A percentile compares a stretch with the other conserved stretches of the same genome.
These are phyloP conservation scores for Steinernema khuongi DNA, from an alignment of 1,140 invertebrate species.

Conservation along the genomic window DNA sequence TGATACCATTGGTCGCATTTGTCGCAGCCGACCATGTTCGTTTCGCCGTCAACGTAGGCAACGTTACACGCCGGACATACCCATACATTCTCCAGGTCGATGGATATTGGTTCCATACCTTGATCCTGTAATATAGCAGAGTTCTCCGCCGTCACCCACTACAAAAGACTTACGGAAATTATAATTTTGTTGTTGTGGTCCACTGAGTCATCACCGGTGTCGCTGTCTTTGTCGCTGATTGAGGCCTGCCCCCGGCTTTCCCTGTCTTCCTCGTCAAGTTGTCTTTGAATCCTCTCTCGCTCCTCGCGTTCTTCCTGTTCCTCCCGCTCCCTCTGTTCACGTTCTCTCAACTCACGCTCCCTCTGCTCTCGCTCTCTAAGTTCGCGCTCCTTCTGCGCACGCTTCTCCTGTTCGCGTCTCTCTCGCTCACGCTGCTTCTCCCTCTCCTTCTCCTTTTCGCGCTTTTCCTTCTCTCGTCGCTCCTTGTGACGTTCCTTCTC, in stretches of 20 bases:
- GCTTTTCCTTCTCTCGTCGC: slow-evolving; percentile 21
- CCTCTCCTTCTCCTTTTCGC: neutral
- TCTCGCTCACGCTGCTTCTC: slow-evolving; percentile 16
- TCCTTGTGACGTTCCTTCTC: slow-evolving; percentile 26
- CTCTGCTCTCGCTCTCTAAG: slow-evolving; percentile 15
- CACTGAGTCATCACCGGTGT: neutral
- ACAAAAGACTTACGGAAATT: neutral
- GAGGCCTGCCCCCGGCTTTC: slow-evolving; percentile 18
- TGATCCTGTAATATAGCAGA: neutral
- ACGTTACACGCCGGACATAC: slow-evolving; percentile 45
- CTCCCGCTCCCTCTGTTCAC: slow-evolving; percentile 20
- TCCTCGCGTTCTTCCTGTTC: neutral
- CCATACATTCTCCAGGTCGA: slow-evolving; percentile 40
- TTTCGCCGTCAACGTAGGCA: slow-evolving; percentile 47
- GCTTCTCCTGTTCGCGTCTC: neutral
- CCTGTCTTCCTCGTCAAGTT: slow-evolving; percentile 6
- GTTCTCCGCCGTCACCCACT: neutral
- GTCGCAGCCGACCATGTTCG: slow-evolving; percentile 49
- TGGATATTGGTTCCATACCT: neutral
- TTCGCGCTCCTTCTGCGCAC: slow-evolving; percentile 24
- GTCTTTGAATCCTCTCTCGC: slow-evolving; percentile 17
- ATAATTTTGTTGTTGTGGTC: neutral
- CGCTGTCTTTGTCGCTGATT: neutral
- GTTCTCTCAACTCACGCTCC: neutral
- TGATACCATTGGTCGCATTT: slow-evolving; percentile 45